Base-by-base conservation (phyloP, 2,888 invertebrate species). In the Zele albiditarsus region DNA sequence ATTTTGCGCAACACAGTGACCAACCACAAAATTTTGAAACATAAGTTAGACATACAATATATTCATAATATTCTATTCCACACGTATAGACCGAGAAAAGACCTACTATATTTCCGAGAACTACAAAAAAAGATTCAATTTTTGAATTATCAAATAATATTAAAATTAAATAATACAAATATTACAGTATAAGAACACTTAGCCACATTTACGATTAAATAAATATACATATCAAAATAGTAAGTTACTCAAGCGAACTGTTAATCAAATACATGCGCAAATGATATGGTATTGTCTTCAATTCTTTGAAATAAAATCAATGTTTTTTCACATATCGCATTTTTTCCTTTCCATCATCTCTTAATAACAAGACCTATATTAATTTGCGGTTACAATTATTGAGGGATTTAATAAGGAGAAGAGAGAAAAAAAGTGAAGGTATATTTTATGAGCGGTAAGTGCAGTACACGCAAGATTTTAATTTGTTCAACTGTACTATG, bases 381-480 rank as follows among this genome's bases (percentile, higher is more conserved):
- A 14, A 27, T 16, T 60, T 14, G 27, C 16, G 12, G 4, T 60
- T 27, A 16, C 14, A 27, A 16, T 25, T 14, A 60, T n/a, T 10
- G 60, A 23, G 25, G 28, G 60, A 60, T 60, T 27, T 8, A 60
- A 27, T 60, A 25, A 25, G 12, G 23, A 16, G 10, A 12, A 33
- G 8, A n/a, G n/a, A 20, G 23, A 67, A 72, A 73, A 74, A 69
- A 72, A 74, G 73, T 69, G 68, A 77, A 77, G 63, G 75, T 73
- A 57, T 58, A 53, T 28, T 25, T 49, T 68, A 27, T 46, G 28
- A 27, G 20, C 25, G 6, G 53, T 12, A 8, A 53, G 27, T 28
- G 16, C 49, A 53, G 53, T 23, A 27, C 68, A n/a, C n/a, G 46
- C n/a, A 28, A n/a, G 28, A 42, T 38, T 38, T 68, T 68, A 53